Evolutionary conservation across 1,140 invertebrate species (phyloP).

Genomic region (Diabrotica undecimpunctata): DNA sequence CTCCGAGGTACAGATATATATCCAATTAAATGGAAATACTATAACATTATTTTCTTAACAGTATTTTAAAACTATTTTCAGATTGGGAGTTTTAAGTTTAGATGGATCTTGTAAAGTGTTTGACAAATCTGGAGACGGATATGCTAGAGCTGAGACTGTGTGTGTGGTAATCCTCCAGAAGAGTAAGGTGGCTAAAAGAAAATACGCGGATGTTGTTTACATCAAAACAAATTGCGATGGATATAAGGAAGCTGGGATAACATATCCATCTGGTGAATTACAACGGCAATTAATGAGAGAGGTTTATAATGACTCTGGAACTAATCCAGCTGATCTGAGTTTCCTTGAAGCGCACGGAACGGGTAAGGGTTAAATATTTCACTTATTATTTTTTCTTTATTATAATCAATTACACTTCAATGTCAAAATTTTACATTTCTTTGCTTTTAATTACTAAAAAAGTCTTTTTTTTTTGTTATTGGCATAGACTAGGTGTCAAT

Average conservation of each 20-base stretch:
- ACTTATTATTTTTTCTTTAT: slow-evolving; percentile 41
- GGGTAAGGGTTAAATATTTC: slow-evolving; percentile 49
- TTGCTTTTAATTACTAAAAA: background rate
- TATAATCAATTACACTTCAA: slow-evolving; percentile 38
- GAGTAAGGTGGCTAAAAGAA: slow-evolving; percentile 68
- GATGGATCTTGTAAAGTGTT: slow-evolving; percentile 89
- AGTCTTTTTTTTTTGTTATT: background rate
- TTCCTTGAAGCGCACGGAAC: slow-evolving; percentile 94
- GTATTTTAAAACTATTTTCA: slow-evolving; percentile 32
- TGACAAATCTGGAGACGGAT: slow-evolving; percentile 76
- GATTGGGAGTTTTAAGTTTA: slow-evolving; percentile 77
- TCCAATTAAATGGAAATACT: too few relatives aligned
- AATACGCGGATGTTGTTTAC: slow-evolving; percentile 58
- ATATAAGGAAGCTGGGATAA: slow-evolving; percentile 72
- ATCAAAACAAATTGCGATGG: slow-evolving; percentile 80
- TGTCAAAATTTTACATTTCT: background rate
- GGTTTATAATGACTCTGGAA: slow-evolving; percentile 80
- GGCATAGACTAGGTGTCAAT: too few relatives aligned
- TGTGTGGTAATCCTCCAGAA: slow-evolving; percentile 78
- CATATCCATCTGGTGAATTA: slow-evolving; percentile 81
- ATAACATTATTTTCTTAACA: too few relatives aligned
- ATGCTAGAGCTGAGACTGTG: slow-evolving; percentile 72
- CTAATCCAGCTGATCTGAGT: slow-evolving; percentile 66
- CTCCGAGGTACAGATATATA: too few relatives aligned
- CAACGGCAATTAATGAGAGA: slow-evolving; percentile 77